These are phyloP conservation scores for Hippocampus guttulatus DNA, from an alignment of 2,113 vertebrate species.

Conservation along the genomic window DNA sequence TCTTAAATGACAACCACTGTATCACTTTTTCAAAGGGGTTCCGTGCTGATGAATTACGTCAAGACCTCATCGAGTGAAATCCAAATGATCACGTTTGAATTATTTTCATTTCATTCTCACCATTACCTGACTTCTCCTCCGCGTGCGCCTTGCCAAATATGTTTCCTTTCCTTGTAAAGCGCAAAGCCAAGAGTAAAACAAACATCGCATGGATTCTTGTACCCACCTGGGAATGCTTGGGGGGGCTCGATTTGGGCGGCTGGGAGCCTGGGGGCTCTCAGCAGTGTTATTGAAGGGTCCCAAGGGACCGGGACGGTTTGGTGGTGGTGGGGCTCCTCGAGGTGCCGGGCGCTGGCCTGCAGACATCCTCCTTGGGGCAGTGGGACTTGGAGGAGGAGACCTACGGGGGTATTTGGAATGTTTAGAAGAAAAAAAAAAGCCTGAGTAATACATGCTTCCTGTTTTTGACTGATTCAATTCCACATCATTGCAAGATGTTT, in stretches of 20 bases:
- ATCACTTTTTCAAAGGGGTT: too few relatives aligned
- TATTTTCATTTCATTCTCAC: too few relatives aligned
- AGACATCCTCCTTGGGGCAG: conserved; percentile 80
- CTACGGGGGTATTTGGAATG: conserved; percentile 50
- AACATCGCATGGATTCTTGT: background rate
- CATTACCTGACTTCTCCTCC: background rate
- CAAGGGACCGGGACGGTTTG: conserved; percentile 81
- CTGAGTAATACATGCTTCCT: background rate
- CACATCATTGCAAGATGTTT: background rate
- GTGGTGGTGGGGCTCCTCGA: conserved; percentile 80
- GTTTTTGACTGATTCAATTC: background rate
- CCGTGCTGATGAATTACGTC: too few relatives aligned
- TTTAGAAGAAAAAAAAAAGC: background rate
- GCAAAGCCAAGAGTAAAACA: background rate
- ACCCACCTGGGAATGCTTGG: conserved; percentile 91
- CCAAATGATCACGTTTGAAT: too few relatives aligned
- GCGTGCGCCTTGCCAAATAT: background rate
- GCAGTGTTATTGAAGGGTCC: conserved; percentile 80
- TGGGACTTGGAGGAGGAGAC: conserved; percentile 83
- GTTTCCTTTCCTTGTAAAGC: background rate
- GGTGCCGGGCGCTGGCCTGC: conserved; percentile 76
- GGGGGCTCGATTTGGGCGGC: conserved; percentile 84
- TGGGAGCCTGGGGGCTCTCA: conserved; percentile 87
- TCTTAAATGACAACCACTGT: too few relatives aligned
- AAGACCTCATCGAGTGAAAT: too few relatives aligned